These are phyloP conservation scores for Dreissena rostriformis DNA, from an alignment of 1,140 invertebrate genomes.

Conservation along the genomic window DNA sequence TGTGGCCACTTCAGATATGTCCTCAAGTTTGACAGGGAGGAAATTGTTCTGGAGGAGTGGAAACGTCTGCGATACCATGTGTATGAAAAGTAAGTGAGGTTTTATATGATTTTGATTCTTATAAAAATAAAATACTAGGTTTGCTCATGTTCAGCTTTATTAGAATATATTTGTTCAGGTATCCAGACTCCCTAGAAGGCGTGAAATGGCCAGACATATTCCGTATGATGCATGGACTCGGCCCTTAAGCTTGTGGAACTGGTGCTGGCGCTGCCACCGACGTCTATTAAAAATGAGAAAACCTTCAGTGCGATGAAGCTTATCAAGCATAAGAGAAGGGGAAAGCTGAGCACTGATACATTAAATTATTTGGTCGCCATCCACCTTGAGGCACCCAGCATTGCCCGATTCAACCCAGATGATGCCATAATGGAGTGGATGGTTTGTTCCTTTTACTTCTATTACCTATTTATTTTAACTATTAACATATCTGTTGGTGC, in stretches of 20 bases:
- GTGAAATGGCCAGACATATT: background rate
- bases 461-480: too few species aligned
- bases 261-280: background rate
- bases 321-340: background rate
- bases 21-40: too few species aligned
- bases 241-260: background rate
- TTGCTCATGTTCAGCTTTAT: too few species aligned
- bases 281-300: background rate
- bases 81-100: too few species aligned
- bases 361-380: background rate
- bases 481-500: too few species aligned
- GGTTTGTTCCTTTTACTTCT: too few species aligned
- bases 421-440: background rate
- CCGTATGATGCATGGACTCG: background rate
- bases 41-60: too few species aligned
- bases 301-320: constrained; percentile 1
- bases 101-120: too few species aligned
- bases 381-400: background rate
- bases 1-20: too few species aligned
- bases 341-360: background rate
- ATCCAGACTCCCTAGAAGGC: background rate
- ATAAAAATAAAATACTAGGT: too few species aligned
- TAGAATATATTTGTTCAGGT: background rate
- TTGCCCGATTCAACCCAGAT: background rate
- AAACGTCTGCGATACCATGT: too few species aligned